These are phyloP conservation scores for Tinamus major DNA, from an alignment of 2,797 vertebrate genomes.

Conservation along the genomic window DNA sequence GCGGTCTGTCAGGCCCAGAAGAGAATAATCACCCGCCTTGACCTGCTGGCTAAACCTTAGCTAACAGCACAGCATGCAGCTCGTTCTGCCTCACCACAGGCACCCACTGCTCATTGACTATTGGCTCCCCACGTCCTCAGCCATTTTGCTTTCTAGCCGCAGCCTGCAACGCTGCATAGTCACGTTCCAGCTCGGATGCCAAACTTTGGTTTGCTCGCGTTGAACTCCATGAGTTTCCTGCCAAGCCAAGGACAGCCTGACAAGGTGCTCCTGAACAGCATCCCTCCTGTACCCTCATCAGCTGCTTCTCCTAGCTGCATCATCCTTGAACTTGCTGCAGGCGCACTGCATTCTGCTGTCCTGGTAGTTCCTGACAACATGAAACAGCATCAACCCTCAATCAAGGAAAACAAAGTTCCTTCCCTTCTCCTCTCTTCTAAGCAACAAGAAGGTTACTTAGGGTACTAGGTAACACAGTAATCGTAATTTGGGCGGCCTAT, in stretches of 20 bases:
- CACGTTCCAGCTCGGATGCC: neutral
- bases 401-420: neutral
- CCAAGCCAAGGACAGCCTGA: neutral
- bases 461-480: no score
- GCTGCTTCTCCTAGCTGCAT: neutral
- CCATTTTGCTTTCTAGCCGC: neutral
- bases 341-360: neutral
- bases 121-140: neutral
- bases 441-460: no score
- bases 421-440: neutral
- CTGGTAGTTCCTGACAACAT: neutral
- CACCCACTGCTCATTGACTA: neutral
- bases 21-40: neutral
- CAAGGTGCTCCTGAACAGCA: neutral
- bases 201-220: neutral
- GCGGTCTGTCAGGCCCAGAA: neutral
- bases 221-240: neutral
- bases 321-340: neutral
- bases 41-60: neutral
- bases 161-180: neutral
- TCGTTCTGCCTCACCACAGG: neutral
- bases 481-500: neutral
- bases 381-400: neutral
- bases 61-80: neutral
- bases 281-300: accelerated